Conservation (phyloP, 2,797 vertebrate species). For the Columba guinea region DNA sequence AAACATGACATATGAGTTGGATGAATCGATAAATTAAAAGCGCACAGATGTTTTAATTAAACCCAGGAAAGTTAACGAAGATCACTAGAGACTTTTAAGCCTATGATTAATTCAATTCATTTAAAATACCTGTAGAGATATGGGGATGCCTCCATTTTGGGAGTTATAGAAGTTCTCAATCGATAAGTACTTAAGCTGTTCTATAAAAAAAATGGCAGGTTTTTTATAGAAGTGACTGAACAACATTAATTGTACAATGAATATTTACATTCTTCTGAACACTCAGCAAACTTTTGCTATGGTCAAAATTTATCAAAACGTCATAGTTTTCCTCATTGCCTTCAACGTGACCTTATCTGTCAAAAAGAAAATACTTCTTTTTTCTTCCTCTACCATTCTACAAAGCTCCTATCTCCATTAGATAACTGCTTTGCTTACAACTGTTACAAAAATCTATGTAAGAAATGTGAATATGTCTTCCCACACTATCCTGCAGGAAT, state of each 20-base stretch:
- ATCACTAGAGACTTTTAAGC: slow-evolving; percentile 84
- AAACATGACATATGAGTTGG: slow-evolving; percentile 87
- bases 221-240: slow-evolving; percentile 59
- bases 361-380: background rate
- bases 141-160: slow-evolving; percentile 76
- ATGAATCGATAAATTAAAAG: slow-evolving; percentile 88
- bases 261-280: slow-evolving; percentile 59
- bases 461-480: background rate
- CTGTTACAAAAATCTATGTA: background rate
- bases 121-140: slow-evolving; percentile 86
- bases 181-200: slow-evolving; percentile 76
- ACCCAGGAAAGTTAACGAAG: slow-evolving; percentile 83
- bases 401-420: background rate
- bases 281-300: slow-evolving; percentile 20
- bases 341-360: background rate
- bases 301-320: slow-evolving; percentile 8
- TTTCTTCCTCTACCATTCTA: background rate
- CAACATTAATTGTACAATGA: slow-evolving; percentile 63
- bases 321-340: background rate
- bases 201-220: slow-evolving; percentile 50
- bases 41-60: slow-evolving; percentile 89
- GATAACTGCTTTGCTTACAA: background rate
- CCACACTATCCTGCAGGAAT: background rate
- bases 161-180: slow-evolving; percentile 79
- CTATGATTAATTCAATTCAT: slow-evolving; percentile 88